Percentiles rank a stretch among this genome's conserved stretches.
Evolutionary conservation across 2,888 invertebrate species (phyloP).

Genomic region (Flexamia atlantica): DNA sequence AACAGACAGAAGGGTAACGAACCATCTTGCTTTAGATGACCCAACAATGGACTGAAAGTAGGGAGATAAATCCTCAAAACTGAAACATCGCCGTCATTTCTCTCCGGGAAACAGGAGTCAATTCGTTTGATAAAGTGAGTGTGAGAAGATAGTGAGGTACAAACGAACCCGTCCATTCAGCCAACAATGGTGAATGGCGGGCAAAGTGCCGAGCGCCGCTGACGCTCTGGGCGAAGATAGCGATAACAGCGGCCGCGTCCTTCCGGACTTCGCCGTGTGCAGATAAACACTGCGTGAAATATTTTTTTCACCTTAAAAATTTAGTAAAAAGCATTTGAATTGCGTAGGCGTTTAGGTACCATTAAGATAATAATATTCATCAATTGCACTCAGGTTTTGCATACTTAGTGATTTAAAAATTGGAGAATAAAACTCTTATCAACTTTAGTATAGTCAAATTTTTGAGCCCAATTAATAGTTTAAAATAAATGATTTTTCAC

Average conservation of each 20-base stretch:
- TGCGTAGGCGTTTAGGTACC: no score
- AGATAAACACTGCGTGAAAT: no score
- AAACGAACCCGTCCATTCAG: constrained; percentile 44
- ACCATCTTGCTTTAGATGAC: not conserved
- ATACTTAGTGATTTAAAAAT: no score
- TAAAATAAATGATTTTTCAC: no score
- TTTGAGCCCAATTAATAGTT: no score
- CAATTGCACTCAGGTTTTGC: no score
- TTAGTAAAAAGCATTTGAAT: no score
- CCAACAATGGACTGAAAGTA: constrained; percentile 27
- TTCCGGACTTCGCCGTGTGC: not conserved
- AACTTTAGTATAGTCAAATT: no score
- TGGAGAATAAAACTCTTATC: no score
- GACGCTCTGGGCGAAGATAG: not conserved
- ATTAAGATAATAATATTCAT: no score
- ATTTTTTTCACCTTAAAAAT: no score
- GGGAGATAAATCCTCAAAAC: not conserved
- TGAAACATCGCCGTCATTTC: not conserved
- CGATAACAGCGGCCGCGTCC: not conserved
- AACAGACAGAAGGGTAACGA: not conserved
- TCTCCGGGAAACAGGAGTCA: constrained; percentile 7
- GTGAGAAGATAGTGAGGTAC: constrained; percentile 31
- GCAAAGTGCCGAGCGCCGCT: constrained; percentile 31
- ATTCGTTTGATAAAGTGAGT: constrained; percentile 36
- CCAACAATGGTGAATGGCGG: constrained; percentile 48